Evolutionary conservation across 2,888 invertebrate species (phyloP).

Genomic region (Frankliniella fusca): DNA sequence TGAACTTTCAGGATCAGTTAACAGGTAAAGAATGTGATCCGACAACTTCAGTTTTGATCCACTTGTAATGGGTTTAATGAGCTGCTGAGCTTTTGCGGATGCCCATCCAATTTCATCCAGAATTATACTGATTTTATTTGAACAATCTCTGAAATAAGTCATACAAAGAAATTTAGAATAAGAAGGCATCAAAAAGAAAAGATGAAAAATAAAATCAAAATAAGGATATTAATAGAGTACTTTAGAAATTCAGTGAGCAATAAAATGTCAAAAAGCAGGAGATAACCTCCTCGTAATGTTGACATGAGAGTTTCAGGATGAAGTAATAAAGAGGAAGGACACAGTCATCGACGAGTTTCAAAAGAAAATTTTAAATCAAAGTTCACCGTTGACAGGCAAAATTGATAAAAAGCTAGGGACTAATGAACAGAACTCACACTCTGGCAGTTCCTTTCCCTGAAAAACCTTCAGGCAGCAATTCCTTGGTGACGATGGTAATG

Average conservation of each 20-base stretch:
- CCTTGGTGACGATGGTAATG: conserved; percentile 38
- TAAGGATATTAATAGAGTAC: background rate
- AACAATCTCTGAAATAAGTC: conserved; percentile 54
- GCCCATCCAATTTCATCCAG: conserved; percentile 68
- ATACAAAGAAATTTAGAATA: background rate
- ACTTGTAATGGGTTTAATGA: conserved; percentile 68
- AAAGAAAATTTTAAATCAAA: too few relatives aligned
- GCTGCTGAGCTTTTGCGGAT: conserved; percentile 69
- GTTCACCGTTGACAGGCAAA: too few relatives aligned
- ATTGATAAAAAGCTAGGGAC: too few relatives aligned
- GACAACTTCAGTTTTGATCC: conserved; percentile 61
- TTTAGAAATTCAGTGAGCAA: background rate
- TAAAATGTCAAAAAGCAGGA: background rate
- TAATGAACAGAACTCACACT: conserved; percentile 33
- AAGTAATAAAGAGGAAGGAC: too few relatives aligned
- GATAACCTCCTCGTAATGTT: background rate
- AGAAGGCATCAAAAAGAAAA: background rate
- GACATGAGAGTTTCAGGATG: too few relatives aligned
- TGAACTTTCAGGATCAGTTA: conserved; percentile 53
- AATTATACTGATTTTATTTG: conserved; percentile 58
- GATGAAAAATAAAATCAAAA: background rate
- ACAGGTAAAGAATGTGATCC: conserved; percentile 55
- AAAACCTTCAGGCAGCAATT: conserved; percentile 38
- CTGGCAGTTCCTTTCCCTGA: conserved; percentile 36
- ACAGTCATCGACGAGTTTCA: too few relatives aligned